phyloP scores from a whole-genome alignment of 2,888 invertebrate species.

The Pseudolycoriella hygida region DNA sequence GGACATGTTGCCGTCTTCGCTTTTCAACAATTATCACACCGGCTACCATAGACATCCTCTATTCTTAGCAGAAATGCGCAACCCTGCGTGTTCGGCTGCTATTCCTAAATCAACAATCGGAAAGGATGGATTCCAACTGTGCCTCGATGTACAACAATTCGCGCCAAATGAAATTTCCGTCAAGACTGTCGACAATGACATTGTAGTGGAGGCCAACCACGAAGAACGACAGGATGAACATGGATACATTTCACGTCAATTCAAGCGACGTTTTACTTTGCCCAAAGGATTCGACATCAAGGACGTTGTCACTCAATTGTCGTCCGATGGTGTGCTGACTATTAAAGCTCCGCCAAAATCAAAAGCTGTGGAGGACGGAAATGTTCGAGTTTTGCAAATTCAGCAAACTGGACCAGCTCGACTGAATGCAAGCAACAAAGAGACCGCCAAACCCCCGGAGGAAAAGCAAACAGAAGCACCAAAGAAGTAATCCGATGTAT shows the following conservation, averaged over 20 bases:
- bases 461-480: too few species aligned
- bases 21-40: too few species aligned
- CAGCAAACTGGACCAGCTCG: conserved; percentile 51
- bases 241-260: conserved; percentile 63
- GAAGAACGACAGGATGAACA: conserved; percentile 53
- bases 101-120: conserved; percentile 26
- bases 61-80: too few species aligned
- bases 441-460: background rate
- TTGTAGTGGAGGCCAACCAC: conserved; percentile 51
- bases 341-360: conserved; percentile 45
- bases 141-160: conserved; percentile 49
- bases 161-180: conserved; percentile 48
- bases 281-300: conserved; percentile 50
- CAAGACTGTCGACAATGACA: conserved; percentile 41
- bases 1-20: too few species aligned
- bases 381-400: conserved; percentile 51
- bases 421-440: conserved; percentile 19
- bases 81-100: too few species aligned
- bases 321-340: conserved; percentile 62
- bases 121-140: conserved; percentile 48
- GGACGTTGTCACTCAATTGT: conserved; percentile 51
- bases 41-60: too few species aligned
- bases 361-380: conserved; percentile 19
- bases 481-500: too few species aligned
- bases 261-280: conserved; percentile 49